Base-by-base conservation (phyloP, 2,797 vertebrate genomes). In the Scolopax rusticola region DNA sequence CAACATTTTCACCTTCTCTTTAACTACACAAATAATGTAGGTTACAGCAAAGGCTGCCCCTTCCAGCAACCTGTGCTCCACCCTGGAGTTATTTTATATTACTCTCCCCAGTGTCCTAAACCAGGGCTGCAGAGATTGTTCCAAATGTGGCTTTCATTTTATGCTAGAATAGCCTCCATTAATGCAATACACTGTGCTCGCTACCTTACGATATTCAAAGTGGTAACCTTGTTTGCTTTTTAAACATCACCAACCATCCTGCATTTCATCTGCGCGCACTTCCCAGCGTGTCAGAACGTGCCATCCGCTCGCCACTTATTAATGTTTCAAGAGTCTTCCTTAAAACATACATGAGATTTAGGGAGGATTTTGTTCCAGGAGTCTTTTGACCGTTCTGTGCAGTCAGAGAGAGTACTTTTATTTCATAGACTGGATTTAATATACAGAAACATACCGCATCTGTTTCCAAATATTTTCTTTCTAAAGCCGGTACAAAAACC, bases 381-480 rank as follows among this genome's bases (percentile, higher is more conserved):
- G n/a, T 82, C 89, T 86, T 87, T 81, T 94, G 76, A 93, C 86
- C 18, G 0, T 88, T 90, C 67, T 83, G 84, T 83, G 76, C 79
- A 93, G 82, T 76, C 56, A 94, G 73, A 89, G 54, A 84, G 61
- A 93, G 30, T 77, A 87, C 67, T 70, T 96, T 79, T 82, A 90
- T 91, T 95, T 91, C 82, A 96, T 63, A 91, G 78, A 47, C 80
- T 94, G 86, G 63, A 89, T 96, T 95, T 89, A 94, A 95, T 94
- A 89, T 88, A 63, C 40, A 92, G 80, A 79, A 96, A 92, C 63
- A 94, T 68, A 84, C 51, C 68, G 70, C 41, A 83, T 88, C 91
- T 95, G 48, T 95, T 97, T 94, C 75, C 87, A 93, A 95, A 87
- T 92, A 95, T 74, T 91, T 94, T 94, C 87, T 88, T 91, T 93